Evolutionary conservation across 2,797 vertebrate species (phyloP).

Genomic region (Taeniopygia guttata): DNA sequence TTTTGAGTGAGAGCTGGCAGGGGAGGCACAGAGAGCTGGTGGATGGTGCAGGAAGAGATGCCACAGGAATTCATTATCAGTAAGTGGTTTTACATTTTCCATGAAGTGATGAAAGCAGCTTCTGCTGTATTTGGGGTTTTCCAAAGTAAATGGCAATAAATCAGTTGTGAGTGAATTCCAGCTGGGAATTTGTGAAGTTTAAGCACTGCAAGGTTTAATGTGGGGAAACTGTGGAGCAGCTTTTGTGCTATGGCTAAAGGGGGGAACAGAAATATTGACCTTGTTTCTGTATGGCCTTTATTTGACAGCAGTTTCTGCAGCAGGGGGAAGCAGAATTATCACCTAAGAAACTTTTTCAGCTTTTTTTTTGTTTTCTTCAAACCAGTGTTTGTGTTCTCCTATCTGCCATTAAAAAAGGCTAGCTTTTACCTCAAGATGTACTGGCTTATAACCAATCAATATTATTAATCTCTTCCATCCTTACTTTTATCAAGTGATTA

Average conservation of each 20-base stretch:
- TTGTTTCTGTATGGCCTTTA: background rate
- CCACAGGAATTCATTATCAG: rapidly evolving
- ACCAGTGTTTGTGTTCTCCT: background rate
- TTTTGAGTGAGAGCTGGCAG: background rate
- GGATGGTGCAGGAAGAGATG: rapidly evolving
- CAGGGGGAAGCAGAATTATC: background rate
- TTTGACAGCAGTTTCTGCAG: background rate
- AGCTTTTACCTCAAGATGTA: background rate
- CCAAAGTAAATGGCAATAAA: background rate
- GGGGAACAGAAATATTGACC: rapidly evolving
- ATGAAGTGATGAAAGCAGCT: rapidly evolving
- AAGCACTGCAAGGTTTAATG: background rate
- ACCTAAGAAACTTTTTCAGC: background rate
- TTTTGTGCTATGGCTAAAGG: background rate
- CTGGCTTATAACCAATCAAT: background rate
- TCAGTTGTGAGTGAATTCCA: background rate
- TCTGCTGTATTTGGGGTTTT: background rate
- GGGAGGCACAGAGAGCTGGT: rapidly evolving
- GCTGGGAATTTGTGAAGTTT: background rate
- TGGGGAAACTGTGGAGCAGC: background rate
- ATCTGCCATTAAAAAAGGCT: background rate
- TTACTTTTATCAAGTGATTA: background rate
- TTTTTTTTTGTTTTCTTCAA: background rate
- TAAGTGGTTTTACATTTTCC: background rate
- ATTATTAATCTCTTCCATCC: background rate